These are phyloP conservation scores for Nymphalis polychloros DNA, from an alignment of 2,888 invertebrate genomes.

Conservation along the genomic window DNA sequence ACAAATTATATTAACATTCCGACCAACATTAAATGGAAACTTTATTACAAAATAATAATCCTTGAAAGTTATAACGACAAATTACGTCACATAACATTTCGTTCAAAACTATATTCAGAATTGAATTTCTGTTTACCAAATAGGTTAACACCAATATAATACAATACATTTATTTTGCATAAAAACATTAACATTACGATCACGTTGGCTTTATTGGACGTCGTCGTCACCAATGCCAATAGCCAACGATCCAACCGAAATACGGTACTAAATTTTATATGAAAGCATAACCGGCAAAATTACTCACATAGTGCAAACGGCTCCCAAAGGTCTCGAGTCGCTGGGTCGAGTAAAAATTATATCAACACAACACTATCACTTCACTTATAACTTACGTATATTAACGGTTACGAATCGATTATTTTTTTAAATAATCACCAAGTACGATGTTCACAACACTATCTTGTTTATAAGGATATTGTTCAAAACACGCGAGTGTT, in stretches of 20 bases:
- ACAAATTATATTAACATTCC: no score
- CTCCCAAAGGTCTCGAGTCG: constrained; percentile 38
- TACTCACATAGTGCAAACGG: constrained; percentile 50
- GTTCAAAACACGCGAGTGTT: constrained; percentile 37
- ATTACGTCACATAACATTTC: neutral
- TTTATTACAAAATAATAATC: no score
- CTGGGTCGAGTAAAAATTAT: constrained; percentile 10
- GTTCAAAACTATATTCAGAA: neutral
- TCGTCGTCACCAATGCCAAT: neutral
- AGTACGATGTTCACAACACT: constrained; percentile 25
- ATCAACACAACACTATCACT: constrained; percentile 32
- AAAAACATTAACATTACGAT: constrained; percentile 11
- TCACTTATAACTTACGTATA: constrained; percentile 17
- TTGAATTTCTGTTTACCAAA: neutral
- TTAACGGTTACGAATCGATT: constrained; percentile 14
- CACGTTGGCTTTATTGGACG: constrained; percentile 14
- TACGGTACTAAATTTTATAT: constrained; percentile 22
- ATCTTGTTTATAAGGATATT: constrained; percentile 25
- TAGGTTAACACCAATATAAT: constrained; percentile 1
- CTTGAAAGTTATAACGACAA: neutral
- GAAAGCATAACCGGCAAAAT: constrained; percentile 36
- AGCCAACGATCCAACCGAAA: constrained; percentile 18
- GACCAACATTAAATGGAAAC: no score
- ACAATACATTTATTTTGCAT: neutral
- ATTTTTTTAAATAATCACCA: neutral